These are phyloP conservation scores for Hyposoter didymator DNA, from an alignment of 2,888 invertebrate species.

Conservation along the genomic window DNA sequence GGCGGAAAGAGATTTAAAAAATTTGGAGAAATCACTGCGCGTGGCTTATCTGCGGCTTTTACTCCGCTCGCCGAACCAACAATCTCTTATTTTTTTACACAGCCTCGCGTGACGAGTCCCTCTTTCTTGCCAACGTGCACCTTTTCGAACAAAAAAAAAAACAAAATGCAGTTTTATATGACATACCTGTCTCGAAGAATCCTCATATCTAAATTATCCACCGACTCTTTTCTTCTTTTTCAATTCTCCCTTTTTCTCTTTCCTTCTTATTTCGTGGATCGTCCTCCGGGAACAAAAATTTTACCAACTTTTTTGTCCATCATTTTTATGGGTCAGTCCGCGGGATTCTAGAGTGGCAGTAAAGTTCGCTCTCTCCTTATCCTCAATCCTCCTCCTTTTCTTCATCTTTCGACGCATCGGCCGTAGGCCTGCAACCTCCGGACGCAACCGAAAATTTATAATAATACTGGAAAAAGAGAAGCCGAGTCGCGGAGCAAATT, in stretches of 20 bases:
- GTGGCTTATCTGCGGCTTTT: constrained; percentile 53
- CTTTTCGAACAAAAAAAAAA: neutral
- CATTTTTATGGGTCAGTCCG: constrained; percentile 60
- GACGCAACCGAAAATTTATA: constrained; percentile 60
- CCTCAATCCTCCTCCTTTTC: neutral
- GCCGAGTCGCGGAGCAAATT: constrained; percentile 59
- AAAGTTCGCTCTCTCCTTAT: constrained; percentile 37
- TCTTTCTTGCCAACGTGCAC: neutral
- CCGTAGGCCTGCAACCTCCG: constrained; percentile 39
- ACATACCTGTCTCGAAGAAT: constrained; percentile 61
- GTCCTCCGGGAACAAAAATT: constrained; percentile 15
- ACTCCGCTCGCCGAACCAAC: constrained; percentile 55
- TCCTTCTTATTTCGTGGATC: neutral
- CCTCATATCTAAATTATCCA: constrained; percentile 66
- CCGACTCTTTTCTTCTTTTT: constrained; percentile 62
- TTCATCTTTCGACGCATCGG: constrained; percentile 23
- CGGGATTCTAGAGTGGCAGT: constrained; percentile 54
- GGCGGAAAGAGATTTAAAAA: neutral
- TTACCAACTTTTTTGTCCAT: constrained; percentile 48
- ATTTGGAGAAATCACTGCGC: constrained; percentile 24
- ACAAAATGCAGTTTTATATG: constrained; percentile 61
- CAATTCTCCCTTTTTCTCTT: constrained; percentile 42
- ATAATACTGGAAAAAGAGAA: constrained; percentile 59
- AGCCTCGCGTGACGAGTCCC: constrained; percentile 26
- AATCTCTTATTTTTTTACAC: constrained; percentile 57